These are phyloP conservation scores for Siderastrea siderea DNA, from an alignment of 92 coral and sea anemone species.

Conservation along the genomic window DNA sequence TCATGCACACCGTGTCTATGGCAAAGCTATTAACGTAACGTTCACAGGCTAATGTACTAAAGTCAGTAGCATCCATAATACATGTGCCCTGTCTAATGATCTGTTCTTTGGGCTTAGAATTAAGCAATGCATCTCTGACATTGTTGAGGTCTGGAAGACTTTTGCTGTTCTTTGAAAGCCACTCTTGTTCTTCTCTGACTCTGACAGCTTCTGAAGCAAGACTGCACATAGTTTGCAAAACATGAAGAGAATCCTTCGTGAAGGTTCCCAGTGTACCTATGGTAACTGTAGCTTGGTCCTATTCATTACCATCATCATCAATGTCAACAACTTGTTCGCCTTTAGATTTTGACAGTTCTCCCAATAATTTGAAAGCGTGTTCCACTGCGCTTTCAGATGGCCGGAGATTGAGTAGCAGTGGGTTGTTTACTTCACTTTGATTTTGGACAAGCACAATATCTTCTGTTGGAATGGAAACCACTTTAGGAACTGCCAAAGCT, in stretches of 20 bases:
- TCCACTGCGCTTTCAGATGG: neutral
- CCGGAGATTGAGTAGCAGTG: neutral
- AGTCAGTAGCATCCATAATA: slow-evolving; percentile 51
- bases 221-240: slow-evolving; percentile 24
- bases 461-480: neutral
- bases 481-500: slow-evolving; percentile 3
- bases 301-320: slow-evolving; percentile 9
- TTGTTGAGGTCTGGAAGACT: neutral
- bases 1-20: slow-evolving; percentile 6
- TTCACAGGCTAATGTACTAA: slow-evolving; percentile 52
- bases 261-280: slow-evolving; percentile 24
- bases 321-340: neutral
- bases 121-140: slow-evolving; percentile 1
- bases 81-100: slow-evolving; percentile 22
- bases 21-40: slow-evolving; percentile 19
- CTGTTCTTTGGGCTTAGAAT: slow-evolving; percentile 36
- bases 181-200: slow-evolving; percentile 29
- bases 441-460: neutral
- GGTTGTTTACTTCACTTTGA: neutral
- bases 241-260: slow-evolving; percentile 4
- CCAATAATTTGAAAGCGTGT: neutral
- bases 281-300: slow-evolving; percentile 4
- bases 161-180: slow-evolving; percentile 5
- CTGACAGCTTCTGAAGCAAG: neutral
- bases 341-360: neutral